Evolutionary conservation across 2,113 vertebrate species (phyloP).

Genomic region (Pica pica): DNA sequence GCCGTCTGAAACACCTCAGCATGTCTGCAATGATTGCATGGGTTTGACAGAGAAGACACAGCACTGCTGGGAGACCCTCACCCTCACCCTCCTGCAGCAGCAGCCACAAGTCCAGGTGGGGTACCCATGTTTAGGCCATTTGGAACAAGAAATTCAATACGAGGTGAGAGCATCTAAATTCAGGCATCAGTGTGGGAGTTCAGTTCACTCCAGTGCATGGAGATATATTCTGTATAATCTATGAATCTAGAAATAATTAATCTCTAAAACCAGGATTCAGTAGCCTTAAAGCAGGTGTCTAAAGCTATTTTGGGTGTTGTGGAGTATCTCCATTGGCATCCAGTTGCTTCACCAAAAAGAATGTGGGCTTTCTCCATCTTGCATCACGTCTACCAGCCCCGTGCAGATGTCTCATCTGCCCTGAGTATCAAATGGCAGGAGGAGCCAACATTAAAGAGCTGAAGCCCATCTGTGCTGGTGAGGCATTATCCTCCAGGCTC

Average conservation of each 20-base stretch:
- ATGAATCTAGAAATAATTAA: not conserved
- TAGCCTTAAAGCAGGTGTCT: not conserved
- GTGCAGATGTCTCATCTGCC: not conserved
- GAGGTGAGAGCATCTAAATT: not conserved
- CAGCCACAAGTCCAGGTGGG: not conserved
- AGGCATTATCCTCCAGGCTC: not conserved
- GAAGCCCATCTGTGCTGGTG: not conserved
- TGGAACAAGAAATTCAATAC: fast-evolving
- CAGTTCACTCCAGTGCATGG: fast-evolving
- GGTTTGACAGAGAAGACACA: not conserved
- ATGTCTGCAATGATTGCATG: not conserved
- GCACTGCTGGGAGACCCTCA: not conserved
- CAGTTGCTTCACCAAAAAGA: not conserved
- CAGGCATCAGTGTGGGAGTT: not conserved
- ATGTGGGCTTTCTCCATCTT: not conserved
- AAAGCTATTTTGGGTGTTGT: not conserved
- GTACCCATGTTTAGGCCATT: not conserved
- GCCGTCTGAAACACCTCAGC: not conserved
- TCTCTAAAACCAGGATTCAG: not conserved
- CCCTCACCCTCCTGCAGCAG: not conserved
- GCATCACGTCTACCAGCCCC: not conserved
- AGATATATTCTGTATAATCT: not conserved
- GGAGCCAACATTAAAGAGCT: not conserved
- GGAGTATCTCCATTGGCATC: not conserved
- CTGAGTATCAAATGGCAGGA: not conserved